phyloP scores from a whole-genome alignment of 2,797 vertebrate genomes.

The Gephyroberyx darwinii region DNA sequence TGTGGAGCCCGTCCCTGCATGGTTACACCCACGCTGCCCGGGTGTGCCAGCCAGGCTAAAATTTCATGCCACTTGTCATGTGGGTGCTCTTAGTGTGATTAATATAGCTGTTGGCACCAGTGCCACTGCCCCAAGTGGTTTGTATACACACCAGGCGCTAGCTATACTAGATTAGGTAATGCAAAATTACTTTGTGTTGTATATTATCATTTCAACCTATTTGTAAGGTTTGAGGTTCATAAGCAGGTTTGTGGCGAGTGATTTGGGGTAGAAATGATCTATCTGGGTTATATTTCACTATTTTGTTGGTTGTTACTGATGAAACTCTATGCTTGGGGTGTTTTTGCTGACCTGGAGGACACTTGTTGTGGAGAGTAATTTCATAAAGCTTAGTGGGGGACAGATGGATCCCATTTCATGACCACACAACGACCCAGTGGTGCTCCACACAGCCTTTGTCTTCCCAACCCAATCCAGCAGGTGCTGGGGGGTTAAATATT shows the following conservation, averaged over 20 bases:
- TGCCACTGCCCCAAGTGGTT: constrained; percentile 17
- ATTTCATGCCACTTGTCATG: constrained; percentile 57
- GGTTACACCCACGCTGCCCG: constrained; percentile 22
- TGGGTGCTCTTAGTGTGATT: constrained; percentile 59
- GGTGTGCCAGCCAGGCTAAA: constrained; percentile 50
- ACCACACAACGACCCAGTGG: constrained; percentile 76
- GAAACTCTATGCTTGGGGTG: constrained; percentile 21
- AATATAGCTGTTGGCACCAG: constrained; percentile 53
- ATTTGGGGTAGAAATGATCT: not conserved
- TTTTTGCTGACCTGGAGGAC: constrained; percentile 18
- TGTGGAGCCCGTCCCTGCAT: constrained; percentile 17
- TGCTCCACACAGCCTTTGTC: constrained; percentile 70
- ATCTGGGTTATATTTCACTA: not conserved
- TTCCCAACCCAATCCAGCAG: constrained; percentile 67
- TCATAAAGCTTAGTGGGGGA: constrained; percentile 58
- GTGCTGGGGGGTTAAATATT: constrained; percentile 85
- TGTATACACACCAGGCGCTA: constrained; percentile 46
- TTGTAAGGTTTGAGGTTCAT: constrained; percentile 11
- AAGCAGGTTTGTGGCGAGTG: not conserved
- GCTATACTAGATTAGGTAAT: constrained; percentile 35
- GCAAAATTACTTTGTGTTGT: constrained; percentile 14
- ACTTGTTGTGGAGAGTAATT: constrained; percentile 55
- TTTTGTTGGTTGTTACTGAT: constrained; percentile 29
- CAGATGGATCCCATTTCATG: constrained; percentile 77
- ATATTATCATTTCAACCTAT: constrained; percentile 14